Base-by-base conservation (phyloP, 2,888 invertebrate genomes). In the Synergus itoensis region DNA sequence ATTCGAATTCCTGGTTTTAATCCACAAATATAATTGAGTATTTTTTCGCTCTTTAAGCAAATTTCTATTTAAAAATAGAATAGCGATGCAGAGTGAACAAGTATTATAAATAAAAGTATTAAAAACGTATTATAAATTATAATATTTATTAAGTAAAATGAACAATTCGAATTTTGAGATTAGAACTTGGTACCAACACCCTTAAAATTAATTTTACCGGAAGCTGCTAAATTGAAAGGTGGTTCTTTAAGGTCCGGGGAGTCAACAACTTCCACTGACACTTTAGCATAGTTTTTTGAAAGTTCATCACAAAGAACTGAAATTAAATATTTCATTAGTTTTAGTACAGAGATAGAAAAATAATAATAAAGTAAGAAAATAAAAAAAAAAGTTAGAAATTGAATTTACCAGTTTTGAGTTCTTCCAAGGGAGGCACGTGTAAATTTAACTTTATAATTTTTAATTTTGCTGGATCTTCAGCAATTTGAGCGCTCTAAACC, bases 221-320 rank as follows among this genome's bases (percentile, higher is more conserved):
- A 93, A 62, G 95, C 95, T n/a, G 96, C 96, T 83, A 99, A 94
- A 81, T 94, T 94, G 91, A 96, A 99, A 0, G 98, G 98, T 40
- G 94, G 89, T 89, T 95, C 92, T 2, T 95, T 96, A 83, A 99
- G 94, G 93, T 99, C 96, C 0, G 99, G 99, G 90, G 98, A 96
- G 57, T 96, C 95, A 16, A 95, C 96, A n/a, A 97, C 95, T 67
- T 95, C 94, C 1, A 97, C 97, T 48, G 91, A 90, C 41, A 96
- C 96, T 77, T 95, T 93, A 81, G 93, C 94, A 92, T 98, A 99
- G 86, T 96, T 96, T 69, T 93, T 92, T 41, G 90, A 92, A 80
- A 99, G 93, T 0, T 96, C 96, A 82, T 93, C 93, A 77, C 94
- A 93, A 82, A 98, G 91, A 80, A 97, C 98, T 98, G 92, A 18